Evolutionary conservation across 2,113 vertebrate genomes (phyloP), one percentile per base, ranked within the genome.

Genomic region (Urocolius indicus): DNA sequence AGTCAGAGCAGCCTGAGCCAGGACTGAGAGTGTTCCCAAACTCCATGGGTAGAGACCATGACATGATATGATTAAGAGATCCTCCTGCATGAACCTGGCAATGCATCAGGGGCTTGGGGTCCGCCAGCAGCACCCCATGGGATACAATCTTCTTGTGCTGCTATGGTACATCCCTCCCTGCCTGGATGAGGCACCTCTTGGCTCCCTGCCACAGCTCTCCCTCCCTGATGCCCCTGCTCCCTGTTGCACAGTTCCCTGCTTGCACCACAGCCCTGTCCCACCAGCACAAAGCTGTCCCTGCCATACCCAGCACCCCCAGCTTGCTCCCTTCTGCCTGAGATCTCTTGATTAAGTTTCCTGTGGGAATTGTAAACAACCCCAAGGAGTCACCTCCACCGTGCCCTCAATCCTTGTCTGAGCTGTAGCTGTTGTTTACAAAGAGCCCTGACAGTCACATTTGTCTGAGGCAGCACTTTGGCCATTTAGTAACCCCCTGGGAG

Each of bases 1-100:
- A 83, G 24, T 6, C 16, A 29, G 55, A 38, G 63, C 22, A 5
- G 62, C 3, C 29, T 26, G 54, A 78, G 61, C 66, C 22, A 10
- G 84, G 12, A 5, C 18, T 0, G 1, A 36, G 46, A 48, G 7
- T 2, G 5, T 55, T 82, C 27, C 54, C 1, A 1, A 23, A 20
- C 11, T n/a, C 55, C 0, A 3, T 30, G 48, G 51, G 7, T 7
- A 24, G 43, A 41, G 49, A 51, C 51, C 24, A 23, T 10, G 69
- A 3, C 5, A 1, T 5, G 58, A 41, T 4, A 2, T 7, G 6
- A 24, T 41, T 4, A 23, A 54, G 29, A 45, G 21, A 55, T 34
- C 10, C 26, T 59, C 32, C 27, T 78, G 34, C 59, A 18, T 41
- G 66, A 14, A 49, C 19, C 14, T 0, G 0, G 66, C 23, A 30